Conservation (phyloP, 2,888 invertebrate genomes). For the Camponotus fellah region DNA sequence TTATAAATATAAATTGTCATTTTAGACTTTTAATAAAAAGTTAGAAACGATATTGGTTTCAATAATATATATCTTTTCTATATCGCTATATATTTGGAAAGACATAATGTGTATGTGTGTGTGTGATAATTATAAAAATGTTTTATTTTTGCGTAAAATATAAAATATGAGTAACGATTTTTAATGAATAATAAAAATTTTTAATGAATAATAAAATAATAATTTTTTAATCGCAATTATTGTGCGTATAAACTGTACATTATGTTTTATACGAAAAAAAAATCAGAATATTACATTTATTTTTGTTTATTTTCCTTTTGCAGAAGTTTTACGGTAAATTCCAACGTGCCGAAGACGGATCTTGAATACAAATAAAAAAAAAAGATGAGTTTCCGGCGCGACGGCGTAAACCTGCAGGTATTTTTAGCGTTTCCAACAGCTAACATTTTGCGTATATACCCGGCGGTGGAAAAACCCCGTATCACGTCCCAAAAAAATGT, state of each 20-base stretch:
- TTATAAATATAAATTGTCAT: not conserved
- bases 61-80: not conserved
- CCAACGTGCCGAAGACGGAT: not conserved
- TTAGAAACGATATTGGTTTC: not conserved
- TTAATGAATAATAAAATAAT: slow-evolving; percentile 12
- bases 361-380: not conserved
- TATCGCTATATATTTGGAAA: not conserved
- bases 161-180: not conserved
- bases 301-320: not conserved
- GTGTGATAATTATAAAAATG: not conserved
- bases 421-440: slow-evolving; percentile 39
- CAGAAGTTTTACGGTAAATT: slow-evolving; percentile 17
- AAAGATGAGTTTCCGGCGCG: slow-evolving; percentile 14
- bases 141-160: not conserved
- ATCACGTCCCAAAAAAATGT: not conserved
- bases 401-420: slow-evolving; percentile 27
- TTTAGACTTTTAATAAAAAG: not conserved
- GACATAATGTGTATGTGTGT: not conserved
- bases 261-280: not conserved
- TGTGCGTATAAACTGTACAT: not conserved
- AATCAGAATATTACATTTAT: not conserved
- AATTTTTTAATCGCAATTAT: not conserved
- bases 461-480: not conserved
- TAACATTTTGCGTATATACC: not conserved
- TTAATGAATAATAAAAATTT: slow-evolving; percentile 16